A percentile compares a stretch with the other conserved stretches of the same genome.
Conservation (phyloP, 2,113 vertebrate species). For the Zootoca vivipara region DNA sequence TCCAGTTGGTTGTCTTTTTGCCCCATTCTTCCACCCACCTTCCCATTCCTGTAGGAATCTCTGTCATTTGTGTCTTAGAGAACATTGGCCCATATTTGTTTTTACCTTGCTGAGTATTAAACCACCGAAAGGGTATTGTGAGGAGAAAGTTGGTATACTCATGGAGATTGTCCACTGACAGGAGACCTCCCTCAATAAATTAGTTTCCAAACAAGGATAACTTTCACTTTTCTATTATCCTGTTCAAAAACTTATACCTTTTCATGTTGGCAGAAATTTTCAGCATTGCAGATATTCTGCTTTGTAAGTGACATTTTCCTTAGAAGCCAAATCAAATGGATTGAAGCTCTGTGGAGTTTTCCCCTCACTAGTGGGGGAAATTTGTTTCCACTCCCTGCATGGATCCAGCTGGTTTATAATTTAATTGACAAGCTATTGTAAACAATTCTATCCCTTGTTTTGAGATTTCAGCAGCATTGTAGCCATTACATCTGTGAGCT, state of each 20-base stretch:
- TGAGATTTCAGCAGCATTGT: neutral
- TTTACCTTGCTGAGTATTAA: neutral
- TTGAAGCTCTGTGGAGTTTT: neutral
- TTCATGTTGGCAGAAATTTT: neutral
- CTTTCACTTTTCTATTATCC: neutral
- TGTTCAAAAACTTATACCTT: neutral
- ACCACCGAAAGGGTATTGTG: neutral
- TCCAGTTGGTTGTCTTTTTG: neutral
- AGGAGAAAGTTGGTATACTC: neutral
- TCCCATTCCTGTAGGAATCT: neutral
- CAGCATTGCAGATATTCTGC: neutral
- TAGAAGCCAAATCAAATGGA: neutral
- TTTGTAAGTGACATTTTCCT: neutral
- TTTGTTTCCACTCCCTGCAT: neutral
- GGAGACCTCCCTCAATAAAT: neutral
- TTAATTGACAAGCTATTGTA: neutral
- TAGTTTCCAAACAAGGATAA: neutral
- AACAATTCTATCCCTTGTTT: neutral
- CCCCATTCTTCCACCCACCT: too few species aligned
- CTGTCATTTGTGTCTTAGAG: neutral
- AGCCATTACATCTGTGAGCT: neutral
- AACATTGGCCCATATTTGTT: neutral
- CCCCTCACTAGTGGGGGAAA: neutral
- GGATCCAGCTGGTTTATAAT: neutral
- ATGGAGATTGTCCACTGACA: neutral